These are phyloP conservation scores for Belgica antarctica DNA, from an alignment of 2,888 invertebrate species.

Conservation along the genomic window DNA sequence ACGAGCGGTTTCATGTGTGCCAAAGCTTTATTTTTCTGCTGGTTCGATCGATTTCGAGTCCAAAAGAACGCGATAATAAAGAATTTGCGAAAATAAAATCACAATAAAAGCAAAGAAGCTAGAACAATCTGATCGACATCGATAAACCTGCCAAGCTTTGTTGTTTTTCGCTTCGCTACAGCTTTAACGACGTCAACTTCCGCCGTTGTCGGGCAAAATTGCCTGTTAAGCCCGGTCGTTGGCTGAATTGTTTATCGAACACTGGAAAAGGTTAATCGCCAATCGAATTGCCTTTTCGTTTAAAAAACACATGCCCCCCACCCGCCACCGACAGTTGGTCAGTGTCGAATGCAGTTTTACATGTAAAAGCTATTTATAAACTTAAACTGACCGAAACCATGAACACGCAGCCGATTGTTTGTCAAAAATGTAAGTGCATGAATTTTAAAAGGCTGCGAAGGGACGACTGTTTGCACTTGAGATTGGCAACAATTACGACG, in stretches of 20 bases:
- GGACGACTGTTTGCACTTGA: background rate
- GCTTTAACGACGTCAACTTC: conserved; percentile 15
- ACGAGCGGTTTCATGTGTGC: too few relatives aligned
- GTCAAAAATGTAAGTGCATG: background rate
- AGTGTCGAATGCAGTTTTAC: background rate
- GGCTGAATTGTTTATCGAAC: background rate
- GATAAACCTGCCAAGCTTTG: too few relatives aligned
- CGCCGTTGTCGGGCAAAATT: background rate
- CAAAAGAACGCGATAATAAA: background rate
- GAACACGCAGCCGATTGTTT: background rate
- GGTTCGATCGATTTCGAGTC: too few relatives aligned
- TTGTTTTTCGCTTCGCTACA: background rate
- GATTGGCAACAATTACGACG: background rate
- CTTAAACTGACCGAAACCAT: background rate
- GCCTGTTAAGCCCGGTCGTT: background rate
- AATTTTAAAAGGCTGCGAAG: background rate
- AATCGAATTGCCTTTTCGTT: background rate
- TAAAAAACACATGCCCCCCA: background rate
- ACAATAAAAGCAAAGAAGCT: background rate
- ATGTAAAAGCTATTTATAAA: background rate
- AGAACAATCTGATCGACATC: background rate
- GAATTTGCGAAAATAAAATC: background rate
- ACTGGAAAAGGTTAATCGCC: background rate
- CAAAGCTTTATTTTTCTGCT: too few relatives aligned
- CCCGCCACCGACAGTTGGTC: background rate